Conservation (phyloP, 1,140 invertebrate species). For the Pemphigus obesinymphae region DNA sequence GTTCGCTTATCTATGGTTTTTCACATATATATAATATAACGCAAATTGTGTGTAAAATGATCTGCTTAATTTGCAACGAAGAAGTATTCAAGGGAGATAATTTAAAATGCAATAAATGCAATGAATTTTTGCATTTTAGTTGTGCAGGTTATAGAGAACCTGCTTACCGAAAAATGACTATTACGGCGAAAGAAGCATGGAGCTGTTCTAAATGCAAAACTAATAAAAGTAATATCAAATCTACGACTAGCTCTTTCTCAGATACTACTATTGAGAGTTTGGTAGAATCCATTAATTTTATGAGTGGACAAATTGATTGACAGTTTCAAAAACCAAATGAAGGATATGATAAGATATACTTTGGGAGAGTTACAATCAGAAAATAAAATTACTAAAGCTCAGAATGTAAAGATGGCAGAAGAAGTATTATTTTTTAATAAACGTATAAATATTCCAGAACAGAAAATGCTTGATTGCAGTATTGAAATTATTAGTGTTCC, state of each 20-base stretch:
- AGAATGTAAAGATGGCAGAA: no score
- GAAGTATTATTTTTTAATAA: no score
- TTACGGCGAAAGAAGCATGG: neutral
- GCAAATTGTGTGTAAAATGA: no score
- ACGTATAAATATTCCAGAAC: no score
- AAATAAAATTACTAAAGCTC: no score
- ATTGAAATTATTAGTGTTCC: neutral
- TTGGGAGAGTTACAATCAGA: no score
- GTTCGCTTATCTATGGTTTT: no score
- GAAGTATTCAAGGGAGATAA: neutral
- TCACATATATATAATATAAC: no score
- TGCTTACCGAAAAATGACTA: neutral
- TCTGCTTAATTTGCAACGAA: neutral
- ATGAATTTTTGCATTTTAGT: slow-evolving; percentile 12
- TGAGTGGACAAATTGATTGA: neutral
- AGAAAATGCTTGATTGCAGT: no score
- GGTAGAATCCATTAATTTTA: slow-evolving; percentile 4
- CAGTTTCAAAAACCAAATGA: slow-evolving; percentile 16
- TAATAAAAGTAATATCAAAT: neutral
- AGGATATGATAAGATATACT: no score
- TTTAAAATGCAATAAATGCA: slow-evolving; percentile 11
- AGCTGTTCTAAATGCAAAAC: neutral
- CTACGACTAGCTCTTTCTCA: neutral
- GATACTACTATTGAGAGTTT: neutral
- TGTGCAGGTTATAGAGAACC: neutral